A percentile compares a stretch with the other conserved stretches of the same genome.
Evolutionary conservation across 2,888 invertebrate species (phyloP).

Genomic region (Drosophila monieri): DNA sequence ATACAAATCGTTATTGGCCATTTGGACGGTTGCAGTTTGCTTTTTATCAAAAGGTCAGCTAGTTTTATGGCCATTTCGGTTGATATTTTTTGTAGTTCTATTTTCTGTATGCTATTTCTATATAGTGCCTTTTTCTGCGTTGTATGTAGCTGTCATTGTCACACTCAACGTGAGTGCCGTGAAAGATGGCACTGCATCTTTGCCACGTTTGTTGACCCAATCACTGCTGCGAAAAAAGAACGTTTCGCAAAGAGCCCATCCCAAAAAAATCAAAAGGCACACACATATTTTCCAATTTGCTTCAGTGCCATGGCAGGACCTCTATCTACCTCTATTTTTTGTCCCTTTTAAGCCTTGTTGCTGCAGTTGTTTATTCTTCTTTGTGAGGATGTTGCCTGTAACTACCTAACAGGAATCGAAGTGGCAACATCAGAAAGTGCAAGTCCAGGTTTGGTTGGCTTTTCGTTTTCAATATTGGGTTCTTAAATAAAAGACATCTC

Average conservation of each 20-base stretch:
- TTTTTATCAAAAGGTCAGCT: constrained; percentile 46
- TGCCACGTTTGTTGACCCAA: constrained; percentile 54
- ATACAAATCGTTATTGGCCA: constrained; percentile 20
- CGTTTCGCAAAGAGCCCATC: background rate
- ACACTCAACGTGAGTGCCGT: constrained; percentile 42
- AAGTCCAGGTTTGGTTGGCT: background rate
- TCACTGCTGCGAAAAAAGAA: background rate
- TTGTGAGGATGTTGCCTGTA: constrained; percentile 21
- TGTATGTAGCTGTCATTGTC: constrained; percentile 30
- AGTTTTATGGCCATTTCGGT: constrained; percentile 25
- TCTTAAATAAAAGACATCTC: no score
- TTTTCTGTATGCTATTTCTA: constrained; percentile 4
- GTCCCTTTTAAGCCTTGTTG: background rate
- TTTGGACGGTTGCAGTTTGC: constrained; percentile 11
- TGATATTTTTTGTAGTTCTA: constrained; percentile 21
- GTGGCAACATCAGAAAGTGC: background rate
- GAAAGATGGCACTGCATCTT: constrained; percentile 57
- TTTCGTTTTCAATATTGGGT: background rate
- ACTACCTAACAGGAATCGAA: constrained; percentile 45
- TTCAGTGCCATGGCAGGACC: constrained; percentile 15
- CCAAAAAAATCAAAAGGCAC: constrained; percentile 48
- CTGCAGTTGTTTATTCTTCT: constrained; percentile 25
- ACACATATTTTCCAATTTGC: constrained; percentile 78
- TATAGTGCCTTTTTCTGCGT: constrained; percentile 5
- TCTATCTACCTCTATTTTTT: constrained; percentile 18